Percentiles rank a stretch among this genome's conserved stretches.
Conservation (phyloP, 2,113 vertebrate genomes). For the Ptyas mucosa region DNA sequence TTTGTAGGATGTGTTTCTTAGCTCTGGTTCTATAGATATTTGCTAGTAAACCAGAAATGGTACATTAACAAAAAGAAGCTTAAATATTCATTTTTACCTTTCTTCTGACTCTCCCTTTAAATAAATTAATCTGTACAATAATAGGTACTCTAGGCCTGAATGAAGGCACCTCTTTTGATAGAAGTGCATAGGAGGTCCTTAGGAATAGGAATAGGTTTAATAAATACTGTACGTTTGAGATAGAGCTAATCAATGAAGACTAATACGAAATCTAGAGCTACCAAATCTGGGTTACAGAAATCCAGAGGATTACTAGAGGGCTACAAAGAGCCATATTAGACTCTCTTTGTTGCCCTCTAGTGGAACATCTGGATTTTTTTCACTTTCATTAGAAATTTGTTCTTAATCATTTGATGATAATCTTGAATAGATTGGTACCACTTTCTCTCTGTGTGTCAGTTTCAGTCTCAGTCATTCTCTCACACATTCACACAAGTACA, state of each 20-base stretch:
- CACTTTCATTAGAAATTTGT: neutral
- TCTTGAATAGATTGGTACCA: constrained; percentile 6
- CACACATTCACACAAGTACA: neutral
- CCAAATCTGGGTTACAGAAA: neutral
- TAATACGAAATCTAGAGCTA: constrained; percentile 19
- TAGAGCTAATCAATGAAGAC: constrained; percentile 30
- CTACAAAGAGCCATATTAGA: neutral
- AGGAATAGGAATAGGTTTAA: constrained; percentile 11
- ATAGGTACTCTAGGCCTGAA: neutral
- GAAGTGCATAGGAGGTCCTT: constrained; percentile 2
- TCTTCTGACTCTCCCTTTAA: too few relatives aligned
- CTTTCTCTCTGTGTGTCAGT: neutral
- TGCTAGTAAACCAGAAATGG: neutral
- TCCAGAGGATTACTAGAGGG: neutral
- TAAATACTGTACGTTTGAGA: constrained; percentile 19
- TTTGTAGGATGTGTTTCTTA: neutral
- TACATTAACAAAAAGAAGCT: neutral
- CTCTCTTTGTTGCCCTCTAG: neutral
- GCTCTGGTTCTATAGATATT: neutral
- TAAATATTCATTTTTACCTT: neutral
- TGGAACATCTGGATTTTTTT: neutral
- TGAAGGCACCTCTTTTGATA: neutral
- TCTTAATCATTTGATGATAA: neutral
- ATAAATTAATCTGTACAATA: constrained; percentile 17
- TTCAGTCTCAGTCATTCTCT: neutral